Percentiles rank a stretch among this genome's conserved stretches.
Evolutionary conservation across 2,888 invertebrate species (phyloP).

Genomic region (Seira ritae): DNA sequence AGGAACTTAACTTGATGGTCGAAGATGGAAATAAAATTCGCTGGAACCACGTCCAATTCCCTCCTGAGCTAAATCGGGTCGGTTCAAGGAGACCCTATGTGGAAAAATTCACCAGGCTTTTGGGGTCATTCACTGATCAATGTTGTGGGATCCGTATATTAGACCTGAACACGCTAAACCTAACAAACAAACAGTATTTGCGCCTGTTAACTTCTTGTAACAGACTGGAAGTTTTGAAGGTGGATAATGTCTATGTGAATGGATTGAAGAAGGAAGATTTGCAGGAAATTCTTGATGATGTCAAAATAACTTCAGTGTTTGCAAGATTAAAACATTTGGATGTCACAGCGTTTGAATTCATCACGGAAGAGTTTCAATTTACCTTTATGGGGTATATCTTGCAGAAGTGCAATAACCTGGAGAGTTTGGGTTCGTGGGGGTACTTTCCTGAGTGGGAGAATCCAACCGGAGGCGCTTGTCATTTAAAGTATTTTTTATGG

Average conservation of each 20-base stretch:
- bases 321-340: constrained; percentile 31
- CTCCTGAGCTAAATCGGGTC: constrained; percentile 29
- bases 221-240: constrained; percentile 29
- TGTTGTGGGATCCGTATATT: constrained; percentile 23
- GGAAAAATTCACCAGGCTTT: constrained; percentile 27
- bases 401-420: constrained; percentile 27
- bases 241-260: constrained; percentile 44
- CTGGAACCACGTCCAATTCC: constrained; percentile 53
- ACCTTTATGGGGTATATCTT: constrained; percentile 40
- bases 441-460: constrained; percentile 55
- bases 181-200: constrained; percentile 26
- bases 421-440: constrained; percentile 37
- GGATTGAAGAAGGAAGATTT: constrained; percentile 17
- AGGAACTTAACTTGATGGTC: constrained; percentile 31
- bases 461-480: constrained; percentile 15
- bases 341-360: constrained; percentile 38
- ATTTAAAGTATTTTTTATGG: constrained; percentile 43
- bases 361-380: constrained; percentile 33
- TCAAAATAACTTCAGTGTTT: neutral
- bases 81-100: constrained; percentile 40
- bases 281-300: constrained; percentile 27
- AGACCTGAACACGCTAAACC: constrained; percentile 41
- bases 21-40: constrained; percentile 19
- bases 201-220: constrained; percentile 19
- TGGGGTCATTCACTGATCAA: neutral